These are phyloP conservation scores for Ashinkailepas kermadecensis DNA, from an alignment of 2,888 invertebrate genomes.

Conservation along the genomic window DNA sequence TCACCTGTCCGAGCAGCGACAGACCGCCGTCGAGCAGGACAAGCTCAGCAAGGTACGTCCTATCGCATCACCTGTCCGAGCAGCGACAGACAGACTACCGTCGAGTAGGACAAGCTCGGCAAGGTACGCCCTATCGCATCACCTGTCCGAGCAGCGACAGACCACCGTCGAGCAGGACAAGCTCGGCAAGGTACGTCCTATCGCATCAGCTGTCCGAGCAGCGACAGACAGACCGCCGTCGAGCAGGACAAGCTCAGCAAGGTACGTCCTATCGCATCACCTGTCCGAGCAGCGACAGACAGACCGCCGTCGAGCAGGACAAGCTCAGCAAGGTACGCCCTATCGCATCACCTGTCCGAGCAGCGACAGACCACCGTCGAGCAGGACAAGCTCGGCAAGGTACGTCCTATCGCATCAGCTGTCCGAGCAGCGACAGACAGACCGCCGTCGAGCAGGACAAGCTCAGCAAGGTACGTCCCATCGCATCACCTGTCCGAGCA, in stretches of 20 bases:
- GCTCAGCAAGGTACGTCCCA: slow-evolving; percentile 26
- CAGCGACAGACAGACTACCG: slow-evolving; percentile 47
- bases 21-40: slow-evolving; percentile 42
- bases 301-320: slow-evolving; percentile 41
- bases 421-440: slow-evolving; percentile 50
- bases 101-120: slow-evolving; percentile 39
- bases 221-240: too few species aligned
- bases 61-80: too few species aligned
- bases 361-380: slow-evolving; percentile 49
- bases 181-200: not conserved
- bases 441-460: slow-evolving; percentile 40
- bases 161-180: slow-evolving; percentile 40
- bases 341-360: too few species aligned
- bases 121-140: too few species aligned
- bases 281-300: slow-evolving; percentile 53
- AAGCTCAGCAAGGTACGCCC: slow-evolving; percentile 26
- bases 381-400: slow-evolving; percentile 26
- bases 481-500: too few species aligned
- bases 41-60: slow-evolving; percentile 26
- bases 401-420: too few species aligned
- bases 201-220: slow-evolving; percentile 48
- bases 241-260: not conserved
- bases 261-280: too few species aligned
- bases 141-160: slow-evolving; percentile 56
- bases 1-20: slow-evolving; percentile 55